Base-by-base conservation (phyloP, 1,140 invertebrate species). In the Littorina saxatilis region DNA sequence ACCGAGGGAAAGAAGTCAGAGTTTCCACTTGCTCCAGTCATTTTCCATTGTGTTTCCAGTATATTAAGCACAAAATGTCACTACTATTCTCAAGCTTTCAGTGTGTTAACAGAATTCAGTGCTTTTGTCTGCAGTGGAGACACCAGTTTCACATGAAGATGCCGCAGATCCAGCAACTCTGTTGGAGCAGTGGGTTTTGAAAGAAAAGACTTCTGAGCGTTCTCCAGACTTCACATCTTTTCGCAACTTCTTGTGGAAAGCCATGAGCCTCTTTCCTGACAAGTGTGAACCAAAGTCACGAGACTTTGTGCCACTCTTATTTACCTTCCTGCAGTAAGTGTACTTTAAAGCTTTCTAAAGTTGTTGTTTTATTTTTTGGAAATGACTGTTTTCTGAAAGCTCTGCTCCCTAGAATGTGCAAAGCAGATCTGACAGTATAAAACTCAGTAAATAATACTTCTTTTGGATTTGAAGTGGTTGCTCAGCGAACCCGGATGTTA, bases 241-340 rank as follows among this genome's bases (percentile, higher is more conserved):
- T 90, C 94, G 96, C 85, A 93, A 95, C 58, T 93, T 97, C 43
- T 88, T 98, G 0, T 97, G 97, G 95, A 96, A 96, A 91, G 94
- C 95, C 55, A 95, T 98, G 94, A 92, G 93, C 3, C 90, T 93
- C 81, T 96, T 97, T 89, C 93, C 96, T 5, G 94, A 95, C 82
- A 93, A 96, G 2, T 95, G 95, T 86, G 96, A 98, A 91, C 92
- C 94, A 0, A 96, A 95, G 88, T 97, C 97, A 88, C 94, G 95
- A 83, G 95, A 97, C 89, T 87, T 98, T 7, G 95, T 96, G 0
- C 94, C 94, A 23, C 85, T 97, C 0, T 96, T 98, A 82, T 94
- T 98, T 27, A 93, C 95, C 74, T 98, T 98, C 43, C 76, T 78
- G 4, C 35, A 66, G 76, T 78, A 29, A 63, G 70, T 73, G 55